A percentile compares a stretch with the other conserved stretches of the same genome.
Conservation (phyloP, 1,140 invertebrate genomes). For the Bombus soroeensis region DNA sequence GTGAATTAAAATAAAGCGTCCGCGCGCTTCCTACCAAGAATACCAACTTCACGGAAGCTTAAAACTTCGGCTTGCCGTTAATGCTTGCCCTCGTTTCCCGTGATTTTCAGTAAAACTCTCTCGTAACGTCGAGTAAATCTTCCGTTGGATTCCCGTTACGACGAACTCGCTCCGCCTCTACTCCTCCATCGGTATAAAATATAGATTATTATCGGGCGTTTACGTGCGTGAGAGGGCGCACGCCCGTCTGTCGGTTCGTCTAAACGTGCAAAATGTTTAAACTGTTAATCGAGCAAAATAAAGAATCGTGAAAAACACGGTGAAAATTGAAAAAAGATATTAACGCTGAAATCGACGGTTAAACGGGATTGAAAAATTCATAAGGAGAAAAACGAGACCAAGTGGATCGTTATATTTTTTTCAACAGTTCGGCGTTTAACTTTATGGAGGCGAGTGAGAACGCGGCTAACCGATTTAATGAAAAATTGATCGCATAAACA, state of each 20-base stretch:
- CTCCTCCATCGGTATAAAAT: not conserved
- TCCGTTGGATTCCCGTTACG: not conserved
- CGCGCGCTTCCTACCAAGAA: conserved; percentile 23
- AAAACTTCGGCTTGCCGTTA: conserved; percentile 20
- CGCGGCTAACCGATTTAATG: not conserved
- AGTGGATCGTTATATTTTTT: not conserved
- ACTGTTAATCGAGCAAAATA: not conserved
- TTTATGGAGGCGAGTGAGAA: not conserved
- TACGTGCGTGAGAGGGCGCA: no score
- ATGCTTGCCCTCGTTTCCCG: conserved; percentile 7
- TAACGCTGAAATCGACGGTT: not conserved
- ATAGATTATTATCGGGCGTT: not conserved
- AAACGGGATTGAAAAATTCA: not conserved
- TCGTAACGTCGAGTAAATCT: conserved; percentile 12
- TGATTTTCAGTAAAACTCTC: conserved; percentile 9
- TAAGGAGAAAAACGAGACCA: not conserved
- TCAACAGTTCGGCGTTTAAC: not conserved
- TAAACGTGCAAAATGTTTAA: not conserved
- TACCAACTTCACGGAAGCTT: conserved; percentile 38
- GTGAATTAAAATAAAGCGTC: conserved; percentile 33
- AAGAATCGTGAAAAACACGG: not conserved
- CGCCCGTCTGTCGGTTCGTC: no score
- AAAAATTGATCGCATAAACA: not conserved
- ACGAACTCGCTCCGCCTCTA: not conserved
- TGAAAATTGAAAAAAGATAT: not conserved